These are phyloP conservation scores for Sinhomidia bicolor DNA, from an alignment of 2,888 invertebrate genomes.

Conservation along the genomic window DNA sequence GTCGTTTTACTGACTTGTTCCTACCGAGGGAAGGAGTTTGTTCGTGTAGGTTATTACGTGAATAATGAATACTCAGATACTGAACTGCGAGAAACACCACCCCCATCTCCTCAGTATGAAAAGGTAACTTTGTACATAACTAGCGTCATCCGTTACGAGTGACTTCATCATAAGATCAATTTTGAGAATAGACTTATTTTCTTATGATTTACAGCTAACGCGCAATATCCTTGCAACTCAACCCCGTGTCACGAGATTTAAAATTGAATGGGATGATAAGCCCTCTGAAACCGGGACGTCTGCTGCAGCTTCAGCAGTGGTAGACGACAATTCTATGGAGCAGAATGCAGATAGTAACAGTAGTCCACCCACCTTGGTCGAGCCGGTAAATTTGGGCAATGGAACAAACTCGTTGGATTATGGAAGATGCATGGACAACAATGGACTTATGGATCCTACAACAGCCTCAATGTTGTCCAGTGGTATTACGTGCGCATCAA, in stretches of 20 bases:
- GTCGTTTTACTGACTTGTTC: constrained; percentile 97
- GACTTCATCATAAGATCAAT: not conserved
- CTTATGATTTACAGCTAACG: constrained; percentile 83
- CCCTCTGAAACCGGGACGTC: constrained; percentile 64
- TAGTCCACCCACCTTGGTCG: constrained; percentile 64
- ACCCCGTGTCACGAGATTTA: constrained; percentile 97
- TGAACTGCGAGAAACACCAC: constrained; percentile 96
- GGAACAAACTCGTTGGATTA: constrained; percentile 60
- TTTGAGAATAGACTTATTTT: not conserved
- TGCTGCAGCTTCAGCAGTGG: constrained; percentile 17
- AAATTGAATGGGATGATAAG: constrained; percentile 96
- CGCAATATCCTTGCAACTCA: constrained; percentile 93
- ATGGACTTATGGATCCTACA: constrained; percentile 74
- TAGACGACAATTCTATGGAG: constrained; percentile 73
- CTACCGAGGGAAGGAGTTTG: constrained; percentile 96
- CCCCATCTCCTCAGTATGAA: constrained; percentile 94
- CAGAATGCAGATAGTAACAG: constrained; percentile 72
- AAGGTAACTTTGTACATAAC: constrained; percentile 85
- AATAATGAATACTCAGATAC: constrained; percentile 98
- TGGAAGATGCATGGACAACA: constrained; percentile 48
- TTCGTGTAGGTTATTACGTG: constrained; percentile 98
- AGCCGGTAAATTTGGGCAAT: constrained; percentile 59
- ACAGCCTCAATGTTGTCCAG: constrained; percentile 51
- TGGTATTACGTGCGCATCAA: constrained; percentile 47
- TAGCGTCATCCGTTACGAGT: not conserved